Evolutionary conservation across 2,113 vertebrate species (phyloP).

Genomic region (Phrynosoma blainvillii): DNA sequence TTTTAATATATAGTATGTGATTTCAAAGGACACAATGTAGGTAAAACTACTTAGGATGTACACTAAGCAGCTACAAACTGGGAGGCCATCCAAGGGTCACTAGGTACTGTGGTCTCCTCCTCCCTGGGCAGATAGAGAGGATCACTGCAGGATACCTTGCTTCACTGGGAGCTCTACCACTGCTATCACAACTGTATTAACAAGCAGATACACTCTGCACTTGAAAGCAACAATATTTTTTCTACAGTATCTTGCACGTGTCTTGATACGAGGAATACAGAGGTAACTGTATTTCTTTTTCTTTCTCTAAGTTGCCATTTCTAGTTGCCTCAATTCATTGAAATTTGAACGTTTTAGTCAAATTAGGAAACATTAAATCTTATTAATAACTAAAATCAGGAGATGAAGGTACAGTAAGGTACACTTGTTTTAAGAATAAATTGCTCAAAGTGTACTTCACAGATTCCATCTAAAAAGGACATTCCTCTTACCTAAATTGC

Average conservation of each 20-base stretch:
- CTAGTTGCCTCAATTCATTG: not conserved
- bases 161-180: not conserved
- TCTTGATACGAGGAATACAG: no score
- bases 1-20: not conserved
- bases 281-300: not conserved
- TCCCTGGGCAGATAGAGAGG: not conserved
- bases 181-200: not conserved
- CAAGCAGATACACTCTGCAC: not conserved
- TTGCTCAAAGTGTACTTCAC: not conserved
- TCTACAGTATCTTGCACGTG: not conserved
- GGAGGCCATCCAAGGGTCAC: not conserved
- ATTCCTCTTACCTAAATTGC: not conserved
- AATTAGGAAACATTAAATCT: slow-evolving; percentile 50
- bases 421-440: no score
- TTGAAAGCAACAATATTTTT: not conserved
- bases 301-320: not conserved
- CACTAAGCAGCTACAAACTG: no score
- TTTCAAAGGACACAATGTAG: not conserved
- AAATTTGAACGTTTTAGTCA: slow-evolving; percentile 16
- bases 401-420: no score
- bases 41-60: not conserved
- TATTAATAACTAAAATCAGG: slow-evolving; percentile 43
- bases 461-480: not conserved
- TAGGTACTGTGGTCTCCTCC: not conserved
- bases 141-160: not conserved